phyloP scores from a whole-genome alignment of 2,797 vertebrate genomes.

The Ispidina lecontei region DNA sequence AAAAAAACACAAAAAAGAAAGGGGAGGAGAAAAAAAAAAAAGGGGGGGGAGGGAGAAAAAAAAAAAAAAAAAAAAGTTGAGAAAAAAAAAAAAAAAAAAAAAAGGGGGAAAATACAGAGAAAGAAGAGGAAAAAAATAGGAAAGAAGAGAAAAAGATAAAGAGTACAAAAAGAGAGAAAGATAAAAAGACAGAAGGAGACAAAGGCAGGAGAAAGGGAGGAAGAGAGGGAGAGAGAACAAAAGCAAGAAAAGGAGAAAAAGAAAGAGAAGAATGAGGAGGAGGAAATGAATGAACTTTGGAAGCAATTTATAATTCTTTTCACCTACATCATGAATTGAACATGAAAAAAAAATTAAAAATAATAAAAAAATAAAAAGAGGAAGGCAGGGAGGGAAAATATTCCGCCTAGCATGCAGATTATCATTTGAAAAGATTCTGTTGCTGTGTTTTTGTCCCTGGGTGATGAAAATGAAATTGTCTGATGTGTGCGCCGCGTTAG shows the following conservation, averaged over 20 bases:
- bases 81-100: background rate
- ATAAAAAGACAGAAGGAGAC: background rate
- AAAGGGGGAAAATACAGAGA: background rate
- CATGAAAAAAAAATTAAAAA: background rate
- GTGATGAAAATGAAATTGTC: slow-evolving; percentile 88
- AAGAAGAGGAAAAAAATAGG: background rate
- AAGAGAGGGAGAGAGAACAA: background rate
- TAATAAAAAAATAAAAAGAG: background rate
- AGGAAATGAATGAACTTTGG: slow-evolving; percentile 65
- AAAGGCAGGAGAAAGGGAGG: background rate
- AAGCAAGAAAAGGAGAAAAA: background rate
- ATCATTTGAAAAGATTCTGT: slow-evolving; percentile 86
- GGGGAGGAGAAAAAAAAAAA: background rate
- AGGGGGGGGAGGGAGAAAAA: no score
- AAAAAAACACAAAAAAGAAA: no score
- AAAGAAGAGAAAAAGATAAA: background rate
- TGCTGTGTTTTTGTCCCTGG: slow-evolving; percentile 81
- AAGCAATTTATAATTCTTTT: slow-evolving; percentile 59
- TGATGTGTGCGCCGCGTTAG: slow-evolving; percentile 81
- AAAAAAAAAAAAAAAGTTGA: no score
- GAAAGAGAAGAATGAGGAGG: background rate
- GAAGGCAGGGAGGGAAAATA: slow-evolving; percentile 25
- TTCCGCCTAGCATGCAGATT: slow-evolving; percentile 74
- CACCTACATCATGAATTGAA: slow-evolving; percentile 51
- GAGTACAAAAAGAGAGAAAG: no score